Evolutionary conservation across 2,113 vertebrate species (phyloP).

Genomic region (Synodontis membranacea): DNA sequence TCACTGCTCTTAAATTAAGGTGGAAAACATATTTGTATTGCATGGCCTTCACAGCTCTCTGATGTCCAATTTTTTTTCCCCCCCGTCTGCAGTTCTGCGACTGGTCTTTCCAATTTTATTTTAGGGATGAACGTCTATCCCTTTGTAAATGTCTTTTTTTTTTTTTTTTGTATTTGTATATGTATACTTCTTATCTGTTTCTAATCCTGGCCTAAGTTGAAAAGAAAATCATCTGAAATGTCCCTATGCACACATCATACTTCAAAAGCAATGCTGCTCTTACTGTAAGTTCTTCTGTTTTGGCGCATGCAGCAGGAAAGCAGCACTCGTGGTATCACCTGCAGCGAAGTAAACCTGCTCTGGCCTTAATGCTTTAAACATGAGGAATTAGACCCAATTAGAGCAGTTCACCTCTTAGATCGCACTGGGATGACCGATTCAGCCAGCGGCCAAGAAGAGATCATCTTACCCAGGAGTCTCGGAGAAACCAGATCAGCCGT

Average conservation of each 20-base stretch:
- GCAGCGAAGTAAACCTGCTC: neutral
- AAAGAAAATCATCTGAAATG: neutral
- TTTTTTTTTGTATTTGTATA: too few species aligned
- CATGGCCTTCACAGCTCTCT: too few species aligned
- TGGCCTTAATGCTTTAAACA: conserved; percentile 26
- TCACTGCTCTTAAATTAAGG: too few species aligned
- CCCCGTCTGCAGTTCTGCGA: too few species aligned
- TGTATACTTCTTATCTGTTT: too few species aligned
- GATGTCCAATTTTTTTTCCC: too few species aligned
- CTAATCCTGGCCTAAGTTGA: neutral
- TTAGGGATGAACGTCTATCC: too few species aligned
- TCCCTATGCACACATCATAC: neutral
- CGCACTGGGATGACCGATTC: conserved; percentile 23
- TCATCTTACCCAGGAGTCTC: conserved; percentile 29
- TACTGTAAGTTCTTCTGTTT: too few species aligned
- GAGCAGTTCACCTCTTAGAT: conserved; percentile 37
- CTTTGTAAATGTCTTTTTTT: too few species aligned
- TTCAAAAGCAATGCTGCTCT: too few species aligned
- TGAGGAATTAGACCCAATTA: conserved; percentile 46
- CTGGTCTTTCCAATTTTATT: too few species aligned
- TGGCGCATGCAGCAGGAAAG: neutral
- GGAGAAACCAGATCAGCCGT: conserved; percentile 40
- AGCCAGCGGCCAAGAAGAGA: conserved; percentile 11
- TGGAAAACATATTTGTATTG: too few species aligned
- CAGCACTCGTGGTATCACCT: neutral